These are phyloP conservation scores for Tiliacea aurago DNA, from an alignment of 2,888 invertebrate species.

Conservation along the genomic window DNA sequence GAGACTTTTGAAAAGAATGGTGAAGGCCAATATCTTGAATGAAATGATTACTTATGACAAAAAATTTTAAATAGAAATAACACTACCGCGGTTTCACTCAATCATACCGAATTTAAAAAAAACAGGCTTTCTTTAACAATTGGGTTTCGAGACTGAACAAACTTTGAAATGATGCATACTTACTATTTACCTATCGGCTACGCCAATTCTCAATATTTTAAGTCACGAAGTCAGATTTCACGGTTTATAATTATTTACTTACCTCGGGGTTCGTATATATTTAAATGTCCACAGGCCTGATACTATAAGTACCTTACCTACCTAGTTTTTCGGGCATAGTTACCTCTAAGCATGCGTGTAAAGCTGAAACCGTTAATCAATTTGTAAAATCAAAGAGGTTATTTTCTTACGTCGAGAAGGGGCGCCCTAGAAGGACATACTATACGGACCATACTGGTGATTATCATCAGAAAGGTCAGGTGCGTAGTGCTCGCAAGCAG, in stretches of 20 bases:
- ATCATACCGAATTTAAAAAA: background rate
- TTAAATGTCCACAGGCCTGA: background rate
- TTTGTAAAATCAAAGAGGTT: background rate
- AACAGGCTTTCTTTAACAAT: constrained; percentile 14
- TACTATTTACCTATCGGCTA: background rate
- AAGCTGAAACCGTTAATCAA: background rate
- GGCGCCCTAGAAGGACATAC: background rate
- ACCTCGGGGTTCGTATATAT: background rate
- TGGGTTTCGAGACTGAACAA: background rate
- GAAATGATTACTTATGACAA: constrained; percentile 18
- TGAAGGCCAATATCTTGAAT: constrained; percentile 24
- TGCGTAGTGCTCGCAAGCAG: background rate
- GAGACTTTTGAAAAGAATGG: constrained; percentile 16
- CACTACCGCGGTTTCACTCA: background rate
- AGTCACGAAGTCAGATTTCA: constrained; percentile 1
- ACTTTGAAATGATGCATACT: background rate
- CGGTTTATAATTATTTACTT: background rate
- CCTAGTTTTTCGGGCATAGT: background rate
- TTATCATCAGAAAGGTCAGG: background rate
- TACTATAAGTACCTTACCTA: too few species aligned
- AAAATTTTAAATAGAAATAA: constrained; percentile 41
- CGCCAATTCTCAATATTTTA: background rate
- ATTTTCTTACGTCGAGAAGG: background rate
- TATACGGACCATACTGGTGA: background rate
- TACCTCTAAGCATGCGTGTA: background rate